phyloP scores from a whole-genome alignment of 92 coral and sea anemone genomes.

The Epizoanthus scotinus region DNA sequence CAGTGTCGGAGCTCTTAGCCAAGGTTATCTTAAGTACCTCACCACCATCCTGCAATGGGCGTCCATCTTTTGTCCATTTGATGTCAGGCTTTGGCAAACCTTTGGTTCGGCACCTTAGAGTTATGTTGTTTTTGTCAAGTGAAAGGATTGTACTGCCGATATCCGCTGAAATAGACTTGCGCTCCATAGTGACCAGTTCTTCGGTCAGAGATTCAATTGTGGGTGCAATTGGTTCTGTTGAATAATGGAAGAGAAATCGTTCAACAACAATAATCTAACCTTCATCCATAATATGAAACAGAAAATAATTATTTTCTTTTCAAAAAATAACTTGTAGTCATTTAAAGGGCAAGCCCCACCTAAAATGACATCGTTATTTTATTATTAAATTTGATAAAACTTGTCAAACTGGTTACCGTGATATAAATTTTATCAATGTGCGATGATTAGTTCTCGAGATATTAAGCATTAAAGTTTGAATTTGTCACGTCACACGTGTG shows the following conservation, averaged over 20 bases:
- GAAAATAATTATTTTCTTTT: no score
- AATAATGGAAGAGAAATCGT: neutral
- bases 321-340: no score
- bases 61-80: conserved; percentile 70
- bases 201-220: conserved; percentile 13
- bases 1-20: conserved; percentile 55
- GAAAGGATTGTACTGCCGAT: conserved; percentile 41
- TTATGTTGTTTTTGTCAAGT: conserved; percentile 63
- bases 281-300: no score
- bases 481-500: no score
- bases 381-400: no score
- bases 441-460: no score
- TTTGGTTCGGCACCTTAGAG: conserved; percentile 65
- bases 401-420: no score
- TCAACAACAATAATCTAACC: neutral
- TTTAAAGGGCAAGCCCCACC: no score
- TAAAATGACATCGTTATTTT: no score
- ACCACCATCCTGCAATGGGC: conserved; percentile 43
- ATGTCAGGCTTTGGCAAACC: conserved; percentile 81
- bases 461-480: no score
- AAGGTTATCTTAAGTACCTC: conserved; percentile 38
- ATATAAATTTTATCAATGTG: no score
- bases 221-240: conserved; percentile 31
- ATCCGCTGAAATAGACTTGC: conserved; percentile 10
- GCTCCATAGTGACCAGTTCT: conserved; percentile 15